phyloP scores from a whole-genome alignment of 2,797 vertebrate genomes.

The Sebastes iracundus region DNA sequence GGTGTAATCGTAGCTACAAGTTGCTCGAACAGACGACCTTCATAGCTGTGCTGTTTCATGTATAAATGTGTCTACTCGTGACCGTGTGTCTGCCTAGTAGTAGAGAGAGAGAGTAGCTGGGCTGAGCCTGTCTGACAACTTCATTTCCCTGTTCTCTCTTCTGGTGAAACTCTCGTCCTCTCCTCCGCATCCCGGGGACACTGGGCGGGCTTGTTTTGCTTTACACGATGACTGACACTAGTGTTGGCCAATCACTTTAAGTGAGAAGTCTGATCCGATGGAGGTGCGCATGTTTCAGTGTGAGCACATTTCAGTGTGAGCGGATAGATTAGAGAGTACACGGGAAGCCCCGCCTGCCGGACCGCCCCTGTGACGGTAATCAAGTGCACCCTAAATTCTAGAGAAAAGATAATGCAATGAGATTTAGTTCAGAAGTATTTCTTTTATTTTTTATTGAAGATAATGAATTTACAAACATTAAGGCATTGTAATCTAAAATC shows the following conservation, averaged over 20 bases:
- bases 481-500: no score
- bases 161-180: conserved; percentile 54
- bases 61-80: conserved; percentile 19
- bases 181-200: conserved; percentile 63
- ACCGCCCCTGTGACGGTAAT: fast-evolving
- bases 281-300: background rate
- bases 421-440: background rate
- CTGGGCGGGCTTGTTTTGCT: conserved; percentile 70
- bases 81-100: conserved; percentile 43
- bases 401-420: fast-evolving
- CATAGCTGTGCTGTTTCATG: conserved; percentile 44
- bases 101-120: conserved; percentile 40
- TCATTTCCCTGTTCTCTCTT: conserved; percentile 77
- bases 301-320: background rate
- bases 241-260: conserved; percentile 37
- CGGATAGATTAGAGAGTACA: fast-evolving
- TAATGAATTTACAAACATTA: no score
- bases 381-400: conserved; percentile 19
- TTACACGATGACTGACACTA: conserved; percentile 34
- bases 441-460: no score
- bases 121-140: conserved; percentile 71
- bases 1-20: conserved; percentile 36
- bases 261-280: background rate
- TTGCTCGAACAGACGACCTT: conserved; percentile 31
- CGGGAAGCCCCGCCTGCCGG: background rate